phyloP scores from a whole-genome alignment of 2,797 vertebrate genomes.

The Chanos chanos region DNA sequence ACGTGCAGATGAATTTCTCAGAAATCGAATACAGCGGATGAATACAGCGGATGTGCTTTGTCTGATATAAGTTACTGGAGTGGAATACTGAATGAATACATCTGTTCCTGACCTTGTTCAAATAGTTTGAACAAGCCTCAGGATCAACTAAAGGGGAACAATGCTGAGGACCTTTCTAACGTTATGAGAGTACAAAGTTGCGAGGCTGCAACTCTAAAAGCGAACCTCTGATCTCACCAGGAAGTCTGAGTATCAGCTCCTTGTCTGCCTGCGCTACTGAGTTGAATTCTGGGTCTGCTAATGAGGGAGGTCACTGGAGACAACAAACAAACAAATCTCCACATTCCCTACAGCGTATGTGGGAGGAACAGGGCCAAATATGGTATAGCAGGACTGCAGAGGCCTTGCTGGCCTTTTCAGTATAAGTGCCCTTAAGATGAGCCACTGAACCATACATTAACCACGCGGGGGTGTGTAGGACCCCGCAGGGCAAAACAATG shows the following conservation, averaged over 20 bases:
- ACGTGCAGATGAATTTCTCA: no score
- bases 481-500: not conserved
- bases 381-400: no score
- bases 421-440: constrained; percentile 4
- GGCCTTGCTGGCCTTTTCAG: constrained; percentile 3
- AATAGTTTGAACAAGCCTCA: no score
- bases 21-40: not conserved
- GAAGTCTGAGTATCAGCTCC: constrained; percentile 19
- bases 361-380: constrained; percentile 19
- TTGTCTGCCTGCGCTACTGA: constrained; percentile 18
- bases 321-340: constrained; percentile 12
- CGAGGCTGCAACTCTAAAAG: not conserved
- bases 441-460: constrained; percentile 4
- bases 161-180: no score
- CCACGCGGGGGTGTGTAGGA: not conserved
- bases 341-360: constrained; percentile 7
- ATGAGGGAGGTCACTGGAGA: constrained; percentile 14
- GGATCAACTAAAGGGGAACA: no score
- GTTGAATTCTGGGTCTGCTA: constrained; percentile 15
- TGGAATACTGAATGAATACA: no score
- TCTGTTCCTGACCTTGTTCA: no score
- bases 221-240: constrained; percentile 1
- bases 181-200: not conserved
- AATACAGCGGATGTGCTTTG: not conserved
- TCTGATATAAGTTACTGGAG: no score